These are phyloP conservation scores for Melanaphis sacchari DNA, from an alignment of 1,140 invertebrate species.

Conservation along the genomic window DNA sequence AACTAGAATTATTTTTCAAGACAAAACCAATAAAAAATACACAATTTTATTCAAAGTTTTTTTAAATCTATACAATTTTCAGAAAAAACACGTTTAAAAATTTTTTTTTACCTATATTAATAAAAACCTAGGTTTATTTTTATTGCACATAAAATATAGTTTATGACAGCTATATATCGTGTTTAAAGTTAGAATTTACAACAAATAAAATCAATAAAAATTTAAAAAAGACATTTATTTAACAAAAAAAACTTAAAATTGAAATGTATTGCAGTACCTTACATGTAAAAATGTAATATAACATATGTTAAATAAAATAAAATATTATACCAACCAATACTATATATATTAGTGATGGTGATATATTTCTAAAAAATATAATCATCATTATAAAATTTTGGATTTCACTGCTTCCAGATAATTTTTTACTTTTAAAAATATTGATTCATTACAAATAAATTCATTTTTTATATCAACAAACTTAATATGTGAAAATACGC, in stretches of 20 bases:
- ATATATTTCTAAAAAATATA: no score
- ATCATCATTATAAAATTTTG: no score
- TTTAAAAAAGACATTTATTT: neutral
- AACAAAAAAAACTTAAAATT: neutral
- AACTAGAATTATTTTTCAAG: neutral
- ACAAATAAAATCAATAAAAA: neutral
- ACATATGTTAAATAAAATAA: neutral
- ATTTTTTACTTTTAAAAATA: no score
- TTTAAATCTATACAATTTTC: neutral
- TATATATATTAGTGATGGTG: no score
- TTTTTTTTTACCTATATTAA: neutral
- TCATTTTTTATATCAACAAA: no score
- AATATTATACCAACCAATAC: neutral
- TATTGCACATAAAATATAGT: neutral
- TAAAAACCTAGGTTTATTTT: neutral
- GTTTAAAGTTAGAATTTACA: neutral
- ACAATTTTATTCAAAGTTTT: neutral
- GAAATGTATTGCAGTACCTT: neutral
- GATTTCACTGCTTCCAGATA: no score
- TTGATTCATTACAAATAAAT: no score
- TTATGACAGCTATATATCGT: neutral
- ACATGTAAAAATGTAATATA: neutral
- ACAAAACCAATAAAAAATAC: neutral
- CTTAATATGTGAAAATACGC: no score
- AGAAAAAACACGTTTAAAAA: neutral